Percentiles rank a stretch among this genome's conserved stretches.
Evolutionary conservation across 2,113 vertebrate genomes (phyloP).

Genomic region (Glareola pratincola): DNA sequence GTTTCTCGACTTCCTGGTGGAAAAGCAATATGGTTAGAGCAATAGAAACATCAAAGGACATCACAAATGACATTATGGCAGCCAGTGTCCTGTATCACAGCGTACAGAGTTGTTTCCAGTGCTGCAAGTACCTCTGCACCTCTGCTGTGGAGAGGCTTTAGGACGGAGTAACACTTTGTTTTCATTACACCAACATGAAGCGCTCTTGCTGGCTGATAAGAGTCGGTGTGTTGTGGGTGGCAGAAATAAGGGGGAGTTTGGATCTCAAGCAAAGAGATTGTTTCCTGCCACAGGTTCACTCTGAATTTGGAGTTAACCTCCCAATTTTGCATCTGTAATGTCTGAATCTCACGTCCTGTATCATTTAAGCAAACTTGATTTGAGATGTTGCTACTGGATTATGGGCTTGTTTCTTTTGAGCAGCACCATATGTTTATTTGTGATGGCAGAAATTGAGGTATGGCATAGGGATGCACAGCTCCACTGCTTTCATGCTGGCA

Average conservation of each 20-base stretch:
- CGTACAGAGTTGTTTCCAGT: neutral
- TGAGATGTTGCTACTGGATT: neutral
- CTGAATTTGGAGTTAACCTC: neutral
- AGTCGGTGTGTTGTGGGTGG: neutral
- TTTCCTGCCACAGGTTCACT: accelerated
- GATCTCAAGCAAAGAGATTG: neutral
- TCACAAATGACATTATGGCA: neutral
- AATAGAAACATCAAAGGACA: neutral
- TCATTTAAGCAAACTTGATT: neutral
- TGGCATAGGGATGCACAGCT: neutral
- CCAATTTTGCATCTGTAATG: neutral
- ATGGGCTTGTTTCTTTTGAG: neutral
- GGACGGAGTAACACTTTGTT: neutral
- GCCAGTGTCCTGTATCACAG: neutral
- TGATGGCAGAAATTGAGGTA: neutral
- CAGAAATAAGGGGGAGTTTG: neutral
- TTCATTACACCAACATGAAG: neutral
- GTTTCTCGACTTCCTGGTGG: neutral
- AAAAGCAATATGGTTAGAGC: neutral
- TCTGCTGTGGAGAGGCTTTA: neutral
- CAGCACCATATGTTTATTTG: neutral
- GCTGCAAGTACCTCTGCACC: neutral
- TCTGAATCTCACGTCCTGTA: neutral
- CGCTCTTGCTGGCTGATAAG: accelerated
- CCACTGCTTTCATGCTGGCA: neutral